These are phyloP conservation scores for Falcaria lacertinaria DNA, from an alignment of 2,888 invertebrate species.

Conservation along the genomic window DNA sequence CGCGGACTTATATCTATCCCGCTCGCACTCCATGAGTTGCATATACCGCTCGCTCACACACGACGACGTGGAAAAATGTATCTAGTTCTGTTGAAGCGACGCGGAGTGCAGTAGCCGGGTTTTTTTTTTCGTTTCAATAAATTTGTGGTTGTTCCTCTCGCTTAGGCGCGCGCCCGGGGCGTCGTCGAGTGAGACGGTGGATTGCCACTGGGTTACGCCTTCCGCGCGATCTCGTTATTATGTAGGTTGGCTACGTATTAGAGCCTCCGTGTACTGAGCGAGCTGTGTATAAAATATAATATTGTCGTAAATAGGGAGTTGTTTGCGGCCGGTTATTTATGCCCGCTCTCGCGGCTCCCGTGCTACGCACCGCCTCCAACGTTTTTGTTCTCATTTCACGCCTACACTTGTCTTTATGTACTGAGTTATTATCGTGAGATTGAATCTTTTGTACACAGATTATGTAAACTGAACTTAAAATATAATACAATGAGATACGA, in stretches of 20 bases:
- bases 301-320: slow-evolving; percentile 65
- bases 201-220: slow-evolving; percentile 79
- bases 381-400: slow-evolving; percentile 20
- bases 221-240: slow-evolving; percentile 75
- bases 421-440: neutral
- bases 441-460: too few relatives aligned
- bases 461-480: too few relatives aligned
- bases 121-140: slow-evolving; percentile 78
- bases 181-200: slow-evolving; percentile 64
- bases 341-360: slow-evolving; percentile 58
- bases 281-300: slow-evolving; percentile 70
- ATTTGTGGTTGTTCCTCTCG: slow-evolving; percentile 77
- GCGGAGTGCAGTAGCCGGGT: slow-evolving; percentile 76
- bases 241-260: slow-evolving; percentile 75
- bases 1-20: slow-evolving; percentile 43
- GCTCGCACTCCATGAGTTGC: slow-evolving; percentile 31
- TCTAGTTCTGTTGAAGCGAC: slow-evolving; percentile 77
- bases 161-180: slow-evolving; percentile 72
- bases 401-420: slow-evolving; percentile 6
- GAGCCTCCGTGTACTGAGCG: slow-evolving; percentile 63
- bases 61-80: slow-evolving; percentile 75
- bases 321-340: slow-evolving; percentile 71
- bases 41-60: slow-evolving; percentile 43
- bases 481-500: too few relatives aligned
- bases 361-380: slow-evolving; percentile 60